Percentiles rank a stretch among this genome's conserved stretches.
These are phyloP conservation scores for Belonocnema kinseyi DNA, from an alignment of 1,140 invertebrate genomes.

Conservation along the genomic window DNA sequence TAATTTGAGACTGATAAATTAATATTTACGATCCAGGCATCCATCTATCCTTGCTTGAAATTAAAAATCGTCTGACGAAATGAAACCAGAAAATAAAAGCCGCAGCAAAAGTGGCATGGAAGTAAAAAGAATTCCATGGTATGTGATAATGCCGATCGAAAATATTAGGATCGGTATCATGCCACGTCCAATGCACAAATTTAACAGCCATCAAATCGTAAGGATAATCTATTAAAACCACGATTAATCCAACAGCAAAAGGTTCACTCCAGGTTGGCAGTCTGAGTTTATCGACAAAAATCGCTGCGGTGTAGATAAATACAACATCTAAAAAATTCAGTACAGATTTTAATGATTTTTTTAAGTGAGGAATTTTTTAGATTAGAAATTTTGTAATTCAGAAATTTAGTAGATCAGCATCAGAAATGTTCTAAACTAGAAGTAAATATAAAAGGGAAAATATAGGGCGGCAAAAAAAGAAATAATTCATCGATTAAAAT, in stretches of 20 bases:
- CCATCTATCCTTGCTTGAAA: slow-evolving; percentile 64
- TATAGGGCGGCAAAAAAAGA: not conserved
- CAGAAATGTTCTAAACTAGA: too few species aligned
- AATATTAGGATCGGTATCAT: slow-evolving; percentile 90
- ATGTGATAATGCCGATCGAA: slow-evolving; percentile 87
- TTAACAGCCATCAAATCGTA: slow-evolving; percentile 89
- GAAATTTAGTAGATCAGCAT: too few species aligned
- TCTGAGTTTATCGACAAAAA: slow-evolving; percentile 80
- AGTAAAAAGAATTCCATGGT: slow-evolving; percentile 87
- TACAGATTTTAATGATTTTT: not conserved
- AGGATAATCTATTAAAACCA: slow-evolving; percentile 86
- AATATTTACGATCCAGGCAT: slow-evolving; percentile 69
- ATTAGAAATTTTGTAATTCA: not conserved
- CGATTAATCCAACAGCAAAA: slow-evolving; percentile 84
- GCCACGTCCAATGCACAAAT: slow-evolving; percentile 90
- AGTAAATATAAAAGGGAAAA: too few species aligned
- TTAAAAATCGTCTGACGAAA: slow-evolving; percentile 76
- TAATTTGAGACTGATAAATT: slow-evolving; percentile 4
- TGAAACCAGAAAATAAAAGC: slow-evolving; percentile 84
- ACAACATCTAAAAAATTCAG: slow-evolving; percentile 80
- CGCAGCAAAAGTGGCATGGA: slow-evolving; percentile 85
- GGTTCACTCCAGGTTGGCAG: slow-evolving; percentile 82
- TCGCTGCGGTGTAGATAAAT: slow-evolving; percentile 85
- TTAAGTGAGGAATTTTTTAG: not conserved
- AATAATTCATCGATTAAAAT: slow-evolving; percentile 43